phyloP scores from a whole-genome alignment of 2,797 vertebrate species.

The Anniella stebbinsi region DNA sequence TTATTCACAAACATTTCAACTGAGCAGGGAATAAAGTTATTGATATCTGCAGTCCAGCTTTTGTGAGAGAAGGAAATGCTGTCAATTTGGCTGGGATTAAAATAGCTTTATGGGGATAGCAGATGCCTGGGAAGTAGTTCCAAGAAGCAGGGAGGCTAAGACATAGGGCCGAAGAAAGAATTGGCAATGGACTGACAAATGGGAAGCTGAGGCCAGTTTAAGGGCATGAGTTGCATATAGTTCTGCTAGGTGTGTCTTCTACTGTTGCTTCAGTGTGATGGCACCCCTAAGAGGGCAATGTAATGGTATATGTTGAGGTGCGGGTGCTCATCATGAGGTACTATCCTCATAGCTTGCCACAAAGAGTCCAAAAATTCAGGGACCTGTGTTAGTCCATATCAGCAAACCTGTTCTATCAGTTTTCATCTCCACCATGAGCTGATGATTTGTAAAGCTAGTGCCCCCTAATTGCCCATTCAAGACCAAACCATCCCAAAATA shows the following conservation, averaged over 20 bases:
- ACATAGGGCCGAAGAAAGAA: background rate
- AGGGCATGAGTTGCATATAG: background rate
- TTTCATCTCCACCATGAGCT: too few relatives aligned
- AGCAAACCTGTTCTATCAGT: too few relatives aligned
- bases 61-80: background rate
- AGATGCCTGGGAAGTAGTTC: too few relatives aligned
- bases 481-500: too few relatives aligned
- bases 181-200: background rate
- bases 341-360: too few relatives aligned
- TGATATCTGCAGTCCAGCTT: background rate
- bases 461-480: too few relatives aligned
- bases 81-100: background rate
- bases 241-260: background rate
- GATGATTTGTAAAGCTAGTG: too few relatives aligned
- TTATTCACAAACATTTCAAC: background rate
- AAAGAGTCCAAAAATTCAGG: too few relatives aligned
- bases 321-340: too few relatives aligned
- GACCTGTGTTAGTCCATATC: too few relatives aligned
- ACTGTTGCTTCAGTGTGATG: background rate
- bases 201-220: background rate
- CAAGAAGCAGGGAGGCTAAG: background rate
- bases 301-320: too few relatives aligned
- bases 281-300: background rate
- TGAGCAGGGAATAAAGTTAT: background rate
- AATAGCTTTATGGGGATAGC: background rate